Evolutionary conservation across 2,113 vertebrate genomes (phyloP).

Genomic region (Ia io): DNA sequence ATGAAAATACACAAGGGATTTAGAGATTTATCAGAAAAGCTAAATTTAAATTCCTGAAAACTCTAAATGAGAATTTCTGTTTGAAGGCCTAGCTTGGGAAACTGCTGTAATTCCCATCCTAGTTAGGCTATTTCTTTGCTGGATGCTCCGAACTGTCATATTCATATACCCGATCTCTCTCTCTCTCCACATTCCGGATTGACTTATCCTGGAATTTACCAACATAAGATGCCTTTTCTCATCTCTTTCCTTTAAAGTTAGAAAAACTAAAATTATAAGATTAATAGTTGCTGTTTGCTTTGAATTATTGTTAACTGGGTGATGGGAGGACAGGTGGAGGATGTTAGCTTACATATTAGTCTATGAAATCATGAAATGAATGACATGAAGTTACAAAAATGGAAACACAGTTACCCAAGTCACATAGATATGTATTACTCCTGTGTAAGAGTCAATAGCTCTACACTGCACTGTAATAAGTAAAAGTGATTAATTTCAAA

Average conservation of each 20-base stretch:
- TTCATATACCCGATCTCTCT: neutral
- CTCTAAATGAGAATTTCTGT: slow-evolving; percentile 61
- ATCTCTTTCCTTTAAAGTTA: neutral
- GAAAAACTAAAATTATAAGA: neutral
- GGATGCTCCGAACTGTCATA: neutral
- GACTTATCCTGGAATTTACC: neutral
- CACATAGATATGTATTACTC: neutral
- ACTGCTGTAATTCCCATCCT: slow-evolving; percentile 23
- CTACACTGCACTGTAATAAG: neutral
- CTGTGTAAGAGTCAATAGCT: neutral
- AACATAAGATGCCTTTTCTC: neutral
- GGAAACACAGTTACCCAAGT: neutral
- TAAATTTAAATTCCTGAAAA: slow-evolving; percentile 65
- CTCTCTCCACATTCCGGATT: neutral
- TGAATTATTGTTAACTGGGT: neutral
- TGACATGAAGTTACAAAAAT: neutral
- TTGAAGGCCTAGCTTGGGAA: slow-evolving; percentile 50
- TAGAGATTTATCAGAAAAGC: slow-evolving; percentile 47
- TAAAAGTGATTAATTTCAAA: neutral
- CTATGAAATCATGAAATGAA: neutral
- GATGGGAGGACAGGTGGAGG: neutral
- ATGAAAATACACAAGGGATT: slow-evolving; percentile 58
- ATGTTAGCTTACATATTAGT: neutral
- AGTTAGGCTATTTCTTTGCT: slow-evolving; percentile 14
- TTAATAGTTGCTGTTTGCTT: neutral